phyloP scores from a whole-genome alignment of 1,140 invertebrate species.

The Tenebrio molitor region DNA sequence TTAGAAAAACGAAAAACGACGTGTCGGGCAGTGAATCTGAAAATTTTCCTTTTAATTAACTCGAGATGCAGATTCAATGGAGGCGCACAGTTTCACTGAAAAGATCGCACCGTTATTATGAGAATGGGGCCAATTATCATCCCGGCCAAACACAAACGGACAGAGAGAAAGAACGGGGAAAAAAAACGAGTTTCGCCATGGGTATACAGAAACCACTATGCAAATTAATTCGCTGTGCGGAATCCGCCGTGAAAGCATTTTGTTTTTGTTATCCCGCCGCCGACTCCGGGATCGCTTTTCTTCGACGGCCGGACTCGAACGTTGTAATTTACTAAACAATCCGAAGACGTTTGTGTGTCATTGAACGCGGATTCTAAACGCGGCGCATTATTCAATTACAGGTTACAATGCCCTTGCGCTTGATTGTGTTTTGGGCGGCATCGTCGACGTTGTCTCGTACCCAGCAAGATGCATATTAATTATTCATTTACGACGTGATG shows the following conservation, averaged over 20 bases:
- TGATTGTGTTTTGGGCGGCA: constrained; percentile 15
- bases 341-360: constrained; percentile 13
- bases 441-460: not conserved
- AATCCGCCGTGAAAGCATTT: not conserved
- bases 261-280: not conserved
- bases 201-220: constrained; percentile 22
- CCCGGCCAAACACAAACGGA: constrained; percentile 10
- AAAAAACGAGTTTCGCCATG: not conserved
- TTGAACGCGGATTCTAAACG: constrained; percentile 33
- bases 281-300: too few relatives aligned
- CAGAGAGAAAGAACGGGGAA: constrained; percentile 14
- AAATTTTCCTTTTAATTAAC: not conserved
- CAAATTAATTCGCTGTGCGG: constrained; percentile 22
- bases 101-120: constrained; percentile 42
- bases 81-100: not conserved
- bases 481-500: constrained; percentile 11
- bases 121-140: constrained; percentile 52
- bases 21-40: not conserved
- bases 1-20: too few relatives aligned
- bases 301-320: not conserved
- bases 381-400: constrained; percentile 33
- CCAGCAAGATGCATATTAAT: constrained; percentile 11
- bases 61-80: constrained; percentile 7
- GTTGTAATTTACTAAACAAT: constrained; percentile 17
- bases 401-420: constrained; percentile 12